Evolutionary conservation across 2,797 vertebrate species (phyloP).

Genomic region (Cebuella pygmaea): DNA sequence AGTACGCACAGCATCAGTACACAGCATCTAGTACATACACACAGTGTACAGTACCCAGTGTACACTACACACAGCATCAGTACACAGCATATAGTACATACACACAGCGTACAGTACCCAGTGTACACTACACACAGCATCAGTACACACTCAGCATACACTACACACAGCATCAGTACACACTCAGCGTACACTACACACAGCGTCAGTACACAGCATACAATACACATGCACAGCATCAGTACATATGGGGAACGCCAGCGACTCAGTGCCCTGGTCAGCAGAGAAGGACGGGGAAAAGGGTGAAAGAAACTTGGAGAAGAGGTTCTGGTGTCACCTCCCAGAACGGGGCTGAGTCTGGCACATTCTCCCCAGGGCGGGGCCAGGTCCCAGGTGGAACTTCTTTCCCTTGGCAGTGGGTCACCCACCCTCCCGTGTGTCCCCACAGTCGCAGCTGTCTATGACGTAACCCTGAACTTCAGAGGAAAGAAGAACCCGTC

Average conservation of each 20-base stretch:
- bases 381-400: background rate
- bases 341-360: background rate
- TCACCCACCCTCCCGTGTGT: background rate
- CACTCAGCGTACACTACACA: too few species aligned
- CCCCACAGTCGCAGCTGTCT: constrained; percentile 92
- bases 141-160: too few species aligned
- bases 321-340: rapidly evolving
- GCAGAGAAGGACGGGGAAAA: rapidly evolving
- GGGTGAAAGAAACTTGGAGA: rapidly evolving
- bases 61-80: too few species aligned
- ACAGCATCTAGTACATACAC: too few species aligned
- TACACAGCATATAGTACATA: too few species aligned
- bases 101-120: too few species aligned
- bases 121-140: too few species aligned
- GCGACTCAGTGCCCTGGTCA: too few species aligned
- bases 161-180: too few species aligned
- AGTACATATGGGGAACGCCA: background rate
- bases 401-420: background rate
- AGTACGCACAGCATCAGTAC: too few species aligned
- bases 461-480: constrained; percentile 98
- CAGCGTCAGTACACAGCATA: too few species aligned
- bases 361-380: background rate
- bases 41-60: too few species aligned
- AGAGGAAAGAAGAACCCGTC: constrained; percentile 96
- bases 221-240: background rate